Base-by-base conservation (phyloP, 1,140 invertebrate genomes). In the Apis laboriosa region DNA sequence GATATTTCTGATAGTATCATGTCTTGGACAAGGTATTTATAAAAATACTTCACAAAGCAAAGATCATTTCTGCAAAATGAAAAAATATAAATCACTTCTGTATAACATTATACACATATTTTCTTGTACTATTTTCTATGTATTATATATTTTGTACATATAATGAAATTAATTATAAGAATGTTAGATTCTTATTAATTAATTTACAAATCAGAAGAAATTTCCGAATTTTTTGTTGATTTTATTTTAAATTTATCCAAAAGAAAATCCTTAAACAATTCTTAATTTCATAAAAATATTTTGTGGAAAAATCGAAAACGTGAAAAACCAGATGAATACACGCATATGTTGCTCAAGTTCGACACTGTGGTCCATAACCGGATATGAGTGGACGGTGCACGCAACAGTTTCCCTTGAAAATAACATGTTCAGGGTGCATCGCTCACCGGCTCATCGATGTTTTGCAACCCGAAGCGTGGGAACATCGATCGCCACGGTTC, bases 401-500 rank as follows among this genome's bases (percentile, higher is more conserved):
- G 86, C 87, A 88, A 87, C 79, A 87, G 71, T 88, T 87, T 43
- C 85, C 80, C 80, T 56, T 61, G 83, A 70, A 88, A 88, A 88
- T 88, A 88, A 88, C 87, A 88, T 58, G 83, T 74, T 76, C 63
- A 9, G 21, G 61, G 63, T 21, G 64, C 83, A 85, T 77, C 86
- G 61, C 64, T 86, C 73, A 70, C n/a, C 28, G 71, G 43, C 58
- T 74, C 64, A 58, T 83, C 86, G 83, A 68, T 84, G 83, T 90
- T 90, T 89, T 90, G 89, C 88, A 90, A 90, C 71, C 74, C 71
- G 77, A 77, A 89, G 84, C 89, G 90, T 90, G 90, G 90, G 90
- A 90, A 90, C 77, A 83, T 79, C 67, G 74, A 77, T 60, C 63
- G 72, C 70, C 70, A 73, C 77, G 28, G 43, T 80, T 86, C 85